Evolutionary conservation across 2,113 vertebrate genomes (phyloP).

Genomic region (Daphoenositta chrysoptera): DNA sequence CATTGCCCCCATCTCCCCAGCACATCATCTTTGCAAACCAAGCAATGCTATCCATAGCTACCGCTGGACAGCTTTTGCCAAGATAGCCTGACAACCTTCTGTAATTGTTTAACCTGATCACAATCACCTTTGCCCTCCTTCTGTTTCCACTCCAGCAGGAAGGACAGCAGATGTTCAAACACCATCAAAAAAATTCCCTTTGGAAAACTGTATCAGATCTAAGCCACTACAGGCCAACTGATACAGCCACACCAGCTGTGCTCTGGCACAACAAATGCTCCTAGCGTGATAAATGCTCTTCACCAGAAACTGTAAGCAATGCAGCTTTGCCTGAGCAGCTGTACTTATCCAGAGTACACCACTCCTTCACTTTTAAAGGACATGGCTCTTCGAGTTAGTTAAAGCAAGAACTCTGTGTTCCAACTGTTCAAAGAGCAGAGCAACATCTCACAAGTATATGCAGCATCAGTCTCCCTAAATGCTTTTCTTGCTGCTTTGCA

Average conservation of each 20-base stretch:
- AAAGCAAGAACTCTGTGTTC: background rate
- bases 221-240: background rate
- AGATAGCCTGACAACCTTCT: background rate
- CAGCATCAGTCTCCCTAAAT: background rate
- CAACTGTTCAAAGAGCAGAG: background rate
- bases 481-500: background rate
- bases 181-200: background rate
- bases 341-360: background rate
- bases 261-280: background rate
- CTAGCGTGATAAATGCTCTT: background rate
- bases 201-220: background rate
- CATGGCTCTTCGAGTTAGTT: background rate
- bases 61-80: background rate
- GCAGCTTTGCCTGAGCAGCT: background rate
- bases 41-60: background rate
- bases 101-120: background rate
- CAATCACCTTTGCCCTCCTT: background rate
- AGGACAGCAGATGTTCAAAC: background rate
- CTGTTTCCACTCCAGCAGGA: background rate
- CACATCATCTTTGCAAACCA: background rate
- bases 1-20: background rate
- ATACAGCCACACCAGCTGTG: background rate
- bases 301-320: background rate
- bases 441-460: accelerated
- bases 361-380: background rate